Evolutionary conservation across 2,113 vertebrate genomes (phyloP).

Genomic region (Xenus cinereus): DNA sequence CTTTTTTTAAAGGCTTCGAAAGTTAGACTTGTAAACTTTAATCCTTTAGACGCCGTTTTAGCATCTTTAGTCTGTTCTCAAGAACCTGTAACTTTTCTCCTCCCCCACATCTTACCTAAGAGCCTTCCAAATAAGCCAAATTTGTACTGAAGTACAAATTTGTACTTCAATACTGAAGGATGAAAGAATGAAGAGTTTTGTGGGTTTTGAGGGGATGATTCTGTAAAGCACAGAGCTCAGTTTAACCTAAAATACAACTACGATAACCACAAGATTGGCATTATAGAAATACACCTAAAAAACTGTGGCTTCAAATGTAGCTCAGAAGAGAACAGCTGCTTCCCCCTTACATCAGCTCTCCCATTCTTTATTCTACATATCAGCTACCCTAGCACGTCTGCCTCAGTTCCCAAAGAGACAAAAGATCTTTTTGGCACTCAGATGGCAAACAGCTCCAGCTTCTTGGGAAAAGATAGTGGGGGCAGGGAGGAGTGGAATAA

Average conservation of each 20-base stretch:
- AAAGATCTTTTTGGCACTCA: constrained; percentile 66
- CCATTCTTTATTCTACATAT: constrained; percentile 46
- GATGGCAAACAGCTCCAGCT: constrained; percentile 44
- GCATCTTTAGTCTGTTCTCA: background rate
- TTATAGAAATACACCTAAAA: constrained; percentile 1
- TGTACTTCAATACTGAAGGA: background rate
- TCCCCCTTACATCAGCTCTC: constrained; percentile 47
- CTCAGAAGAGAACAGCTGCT: constrained; percentile 53
- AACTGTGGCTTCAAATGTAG: background rate
- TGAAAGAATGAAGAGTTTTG: background rate
- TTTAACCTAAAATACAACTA: background rate
- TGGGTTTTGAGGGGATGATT: background rate
- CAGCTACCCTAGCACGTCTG: constrained; percentile 69
- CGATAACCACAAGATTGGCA: background rate
- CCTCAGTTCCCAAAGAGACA: constrained; percentile 65
- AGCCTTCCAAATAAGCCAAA: background rate
- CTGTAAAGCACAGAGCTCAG: background rate
- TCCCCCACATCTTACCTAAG: background rate
- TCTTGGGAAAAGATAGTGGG: constrained; percentile 38
- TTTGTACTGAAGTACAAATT: background rate
- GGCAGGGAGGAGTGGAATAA: constrained; percentile 11
- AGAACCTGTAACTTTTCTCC: background rate
- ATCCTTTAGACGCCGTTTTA: background rate
- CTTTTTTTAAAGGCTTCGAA: background rate
- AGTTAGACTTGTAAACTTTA: background rate